These are phyloP conservation scores for Agrypnus murinus DNA, from an alignment of 2,888 invertebrate species.

Conservation along the genomic window DNA sequence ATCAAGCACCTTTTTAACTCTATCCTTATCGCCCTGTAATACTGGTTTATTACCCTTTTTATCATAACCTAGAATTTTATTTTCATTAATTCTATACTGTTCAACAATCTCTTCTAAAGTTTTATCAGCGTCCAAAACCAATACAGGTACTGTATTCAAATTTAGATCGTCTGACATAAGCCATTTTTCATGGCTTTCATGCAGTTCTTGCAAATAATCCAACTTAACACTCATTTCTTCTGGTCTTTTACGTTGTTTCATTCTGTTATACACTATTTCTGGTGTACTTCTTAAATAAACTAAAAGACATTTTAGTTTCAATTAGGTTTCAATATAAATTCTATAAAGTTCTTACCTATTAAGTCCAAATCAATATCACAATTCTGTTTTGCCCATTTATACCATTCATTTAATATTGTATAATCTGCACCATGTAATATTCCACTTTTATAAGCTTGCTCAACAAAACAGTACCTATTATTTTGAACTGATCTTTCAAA, in stretches of 20 bases:
- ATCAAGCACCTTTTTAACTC: conserved; percentile 60
- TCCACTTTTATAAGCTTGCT: conserved; percentile 82
- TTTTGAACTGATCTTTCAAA: conserved; percentile 94
- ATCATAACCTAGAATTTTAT: conserved; percentile 70
- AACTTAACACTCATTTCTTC: conserved; percentile 89
- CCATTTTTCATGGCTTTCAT: conserved; percentile 85
- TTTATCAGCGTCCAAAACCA: conserved; percentile 81
- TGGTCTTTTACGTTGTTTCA: conserved; percentile 82
- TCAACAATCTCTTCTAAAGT: conserved; percentile 78
- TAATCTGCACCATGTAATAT: conserved; percentile 85
- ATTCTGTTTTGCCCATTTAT: conserved; percentile 83
- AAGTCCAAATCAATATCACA: conserved; percentile 87
- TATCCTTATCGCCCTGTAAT: conserved; percentile 56
- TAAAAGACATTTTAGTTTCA: conserved; percentile 68
- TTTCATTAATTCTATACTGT: conserved; percentile 79
- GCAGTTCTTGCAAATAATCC: conserved; percentile 86
- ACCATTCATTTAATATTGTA: conserved; percentile 90
- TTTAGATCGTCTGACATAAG: conserved; percentile 71
- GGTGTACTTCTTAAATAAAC: conserved; percentile 82
- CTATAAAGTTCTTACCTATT: conserved; percentile 84
- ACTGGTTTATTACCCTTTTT: conserved; percentile 56
- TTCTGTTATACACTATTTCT: conserved; percentile 80
- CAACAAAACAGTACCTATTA: conserved; percentile 85
- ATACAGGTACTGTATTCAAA: conserved; percentile 70
- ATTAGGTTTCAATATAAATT: too few relatives aligned